Conservation (phyloP, 2,888 invertebrate species). For the Panzeria rudis region DNA sequence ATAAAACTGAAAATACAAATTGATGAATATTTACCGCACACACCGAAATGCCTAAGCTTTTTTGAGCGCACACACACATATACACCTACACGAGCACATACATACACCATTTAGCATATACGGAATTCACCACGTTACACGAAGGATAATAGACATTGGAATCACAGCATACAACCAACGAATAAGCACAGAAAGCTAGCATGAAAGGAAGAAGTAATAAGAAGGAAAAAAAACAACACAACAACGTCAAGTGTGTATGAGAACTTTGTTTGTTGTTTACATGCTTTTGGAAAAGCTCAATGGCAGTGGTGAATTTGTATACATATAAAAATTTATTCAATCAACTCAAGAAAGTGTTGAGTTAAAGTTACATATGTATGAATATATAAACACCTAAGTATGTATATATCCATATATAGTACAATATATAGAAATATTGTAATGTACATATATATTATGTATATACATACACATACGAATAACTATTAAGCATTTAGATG, state of each 20-base stretch:
- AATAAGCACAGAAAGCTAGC: conserved; percentile 3
- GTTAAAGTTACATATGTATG: conserved; percentile 37
- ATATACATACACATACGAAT: conserved; percentile 3
- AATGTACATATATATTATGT: conserved; percentile 12
- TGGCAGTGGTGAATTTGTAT: conserved; percentile 29
- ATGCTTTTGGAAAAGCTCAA: conserved; percentile 51
- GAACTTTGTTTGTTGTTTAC: conserved; percentile 56
- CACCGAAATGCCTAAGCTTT: conserved; percentile 70
- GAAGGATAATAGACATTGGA: conserved; percentile 52
- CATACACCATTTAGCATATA: conserved; percentile 34
- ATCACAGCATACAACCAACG: conserved; percentile 62
- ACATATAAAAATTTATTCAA: conserved; percentile 9
- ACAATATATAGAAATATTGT: conserved; percentile 16
- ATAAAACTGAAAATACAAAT: conserved; percentile 84
- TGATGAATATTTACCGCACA: conserved; percentile 80
- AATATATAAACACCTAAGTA: conserved; percentile 16
- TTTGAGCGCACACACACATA: conserved; percentile 52
- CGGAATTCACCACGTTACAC: conserved; percentile 62
- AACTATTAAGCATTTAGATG: conserved; percentile 12
- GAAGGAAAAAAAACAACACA: conserved; percentile 59
- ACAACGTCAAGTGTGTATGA: conserved; percentile 55
- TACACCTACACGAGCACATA: conserved; percentile 37
- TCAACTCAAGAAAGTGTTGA: conserved; percentile 53
- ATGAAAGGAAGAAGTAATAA: conserved; percentile 15
- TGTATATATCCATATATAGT: conserved; percentile 2